A percentile compares a stretch with the other conserved stretches of the same genome.
These are phyloP conservation scores for Corythucha ciliata DNA, from an alignment of 2,888 invertebrate genomes.

Conservation along the genomic window DNA sequence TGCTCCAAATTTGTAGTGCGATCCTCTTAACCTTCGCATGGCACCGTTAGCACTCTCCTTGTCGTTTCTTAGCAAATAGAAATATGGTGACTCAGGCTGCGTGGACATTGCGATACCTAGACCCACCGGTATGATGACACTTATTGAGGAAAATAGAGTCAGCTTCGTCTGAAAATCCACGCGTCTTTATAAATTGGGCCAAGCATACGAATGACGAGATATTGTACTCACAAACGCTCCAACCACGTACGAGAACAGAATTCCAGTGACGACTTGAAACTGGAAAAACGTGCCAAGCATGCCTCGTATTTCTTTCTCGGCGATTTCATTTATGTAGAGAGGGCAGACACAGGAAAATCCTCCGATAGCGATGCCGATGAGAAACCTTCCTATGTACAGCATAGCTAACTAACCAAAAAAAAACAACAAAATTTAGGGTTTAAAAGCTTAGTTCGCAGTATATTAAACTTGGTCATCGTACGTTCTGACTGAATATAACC, in stretches of 20 bases:
- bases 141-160: conserved; percentile 54
- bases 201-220: background rate
- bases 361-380: conserved; percentile 66
- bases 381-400: conserved; percentile 57
- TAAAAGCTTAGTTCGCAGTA: no score
- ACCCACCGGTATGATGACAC: conserved; percentile 55
- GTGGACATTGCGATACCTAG: conserved; percentile 63
- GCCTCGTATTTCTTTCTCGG: conserved; percentile 73
- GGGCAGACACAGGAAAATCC: conserved; percentile 77
- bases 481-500: no score
- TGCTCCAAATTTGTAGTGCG: conserved; percentile 53
- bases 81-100: conserved; percentile 81
- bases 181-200: background rate
- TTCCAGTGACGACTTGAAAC: conserved; percentile 73
- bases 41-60: conserved; percentile 58
- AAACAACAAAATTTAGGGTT: no score
- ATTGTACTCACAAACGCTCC: conserved; percentile 45
- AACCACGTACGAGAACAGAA: conserved; percentile 63
- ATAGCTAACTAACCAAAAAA: no score
- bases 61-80: conserved; percentile 46
- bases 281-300: conserved; percentile 80
- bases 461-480: no score
- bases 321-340: conserved; percentile 76
- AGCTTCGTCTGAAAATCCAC: conserved; percentile 43
- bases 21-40: conserved; percentile 64